Evolutionary conservation across 2,888 invertebrate genomes (phyloP).

Genomic region (Metalampra italica): DNA sequence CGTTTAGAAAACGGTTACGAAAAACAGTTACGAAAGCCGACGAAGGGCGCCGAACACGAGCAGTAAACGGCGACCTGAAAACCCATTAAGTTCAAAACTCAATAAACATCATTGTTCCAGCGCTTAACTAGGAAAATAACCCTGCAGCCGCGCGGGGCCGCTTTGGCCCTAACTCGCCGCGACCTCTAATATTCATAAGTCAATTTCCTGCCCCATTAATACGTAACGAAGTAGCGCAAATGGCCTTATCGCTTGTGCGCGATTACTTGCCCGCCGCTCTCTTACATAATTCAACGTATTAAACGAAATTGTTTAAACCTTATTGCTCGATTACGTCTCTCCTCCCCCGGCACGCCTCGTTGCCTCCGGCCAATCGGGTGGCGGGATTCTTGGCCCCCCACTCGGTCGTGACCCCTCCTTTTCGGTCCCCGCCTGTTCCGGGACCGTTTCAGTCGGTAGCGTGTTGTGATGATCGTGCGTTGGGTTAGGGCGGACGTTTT

Average conservation of each 20-base stretch:
- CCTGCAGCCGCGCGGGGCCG: conserved; percentile 57
- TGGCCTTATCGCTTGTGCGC: conserved; percentile 79
- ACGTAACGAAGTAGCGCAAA: conserved; percentile 79
- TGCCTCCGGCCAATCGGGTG: conserved; percentile 60
- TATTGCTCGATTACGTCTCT: conserved; percentile 78
- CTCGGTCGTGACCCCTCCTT: conserved; percentile 48
- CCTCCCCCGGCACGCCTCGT: conserved; percentile 73
- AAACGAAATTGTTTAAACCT: conserved; percentile 80
- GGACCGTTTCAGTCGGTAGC: conserved; percentile 43
- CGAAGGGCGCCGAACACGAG: too few species aligned
- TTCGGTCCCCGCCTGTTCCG: conserved; percentile 18
- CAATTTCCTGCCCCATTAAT: conserved; percentile 79
- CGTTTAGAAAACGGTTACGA: too few species aligned
- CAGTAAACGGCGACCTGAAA: conserved; percentile 32
- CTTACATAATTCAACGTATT: conserved; percentile 80
- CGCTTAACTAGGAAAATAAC: conserved; percentile 74
- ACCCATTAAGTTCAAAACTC: conserved; percentile 72
- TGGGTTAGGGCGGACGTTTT: conserved; percentile 37
- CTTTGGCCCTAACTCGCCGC: conserved; percentile 51
- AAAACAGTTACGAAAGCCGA: too few species aligned
- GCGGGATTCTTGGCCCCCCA: conserved; percentile 31
- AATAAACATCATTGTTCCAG: conserved; percentile 73
- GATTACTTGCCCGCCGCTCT: conserved; percentile 77
- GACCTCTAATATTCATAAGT: conserved; percentile 79
- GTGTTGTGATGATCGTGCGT: conserved; percentile 46